Evolutionary conservation across 2,888 invertebrate genomes (phyloP), one percentile per base, ranked within the genome.

Genomic region (Dugesia japonica): DNA sequence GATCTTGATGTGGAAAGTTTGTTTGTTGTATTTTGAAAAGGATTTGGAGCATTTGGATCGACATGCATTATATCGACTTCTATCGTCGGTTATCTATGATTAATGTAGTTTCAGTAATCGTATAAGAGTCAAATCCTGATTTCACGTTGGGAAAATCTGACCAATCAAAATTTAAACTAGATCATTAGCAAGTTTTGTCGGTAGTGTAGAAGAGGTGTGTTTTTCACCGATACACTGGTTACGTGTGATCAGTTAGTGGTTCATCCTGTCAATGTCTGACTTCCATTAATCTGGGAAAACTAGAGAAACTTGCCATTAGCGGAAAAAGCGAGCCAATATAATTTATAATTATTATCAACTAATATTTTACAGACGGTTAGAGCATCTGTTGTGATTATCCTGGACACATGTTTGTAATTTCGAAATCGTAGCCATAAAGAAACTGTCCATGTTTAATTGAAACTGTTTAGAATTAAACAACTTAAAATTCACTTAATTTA

Each of bases 231-330:
- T 56, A 13, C 56, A 13, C 20, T 56, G 4, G 56, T 56, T 56
- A 56, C 56, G 56, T 56, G 56, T 23, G 56, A 56, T n/a, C 56
- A 56, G 56, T n/a, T 23, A 56, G 56, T 56, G 56, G 56, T 56
- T 56, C 56, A 56, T 56, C 56, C 56, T 56, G 56, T 56, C 56
- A 56, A n/a, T 56, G 56, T 56, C 56, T 56, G n/a, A 56, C 56
- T n/a, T 56, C 56, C 56, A n/a, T 56, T 56, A 56, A 56, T 56
- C 56, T 56, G 23, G 56, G 56, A 23, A 56, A 56, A 56, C 20
- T 56, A 56, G 56, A 56, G 56, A 56, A 56, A 56, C 9, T 56
- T 56, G 56, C 56, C 56, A 56, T 56, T 56, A 56, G 56, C 23
- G 9, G 56, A 56, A 4, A 56, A 56, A 13, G 56, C 56, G 56